Base-by-base conservation (phyloP, 2,113 vertebrate genomes). In the Syngnathus floridae region DNA sequence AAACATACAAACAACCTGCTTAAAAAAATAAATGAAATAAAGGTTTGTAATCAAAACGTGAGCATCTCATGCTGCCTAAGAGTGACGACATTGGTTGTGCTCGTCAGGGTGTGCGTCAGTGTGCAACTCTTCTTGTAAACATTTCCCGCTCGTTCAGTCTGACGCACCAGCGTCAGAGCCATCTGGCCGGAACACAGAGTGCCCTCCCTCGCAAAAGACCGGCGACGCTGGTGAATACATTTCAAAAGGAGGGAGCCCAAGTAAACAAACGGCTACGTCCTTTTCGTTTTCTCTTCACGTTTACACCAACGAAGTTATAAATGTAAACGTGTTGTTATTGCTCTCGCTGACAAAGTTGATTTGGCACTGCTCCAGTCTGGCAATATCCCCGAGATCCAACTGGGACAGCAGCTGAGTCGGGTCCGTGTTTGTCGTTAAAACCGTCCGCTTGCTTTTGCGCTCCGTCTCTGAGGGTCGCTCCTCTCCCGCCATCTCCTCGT, bases 291-390 rank as follows among this genome's bases (percentile, higher is more conserved):
- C 56, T 41, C 26, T 62, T 66, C 55, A 65, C 58, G 68, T 9
- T 91, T 88, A 91, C 78, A 91, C 87, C 56, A 91, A 84, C 70
- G 90, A 91, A 72, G 84, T 82, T 69, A 87, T 82, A 16, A 85
- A 82, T 10, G 86, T 83, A 63, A 85, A 88, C n/a, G 87, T 90
- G 37, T 89, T 88, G 72, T 90, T 87, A 83, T 84, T 86, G 80
- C 81, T 84, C 76, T 84, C 83, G 6, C 82, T 80, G 77, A 87
- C 71, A 54, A 87, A 78, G 84, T 90, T 88, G 67, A 92, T 88
- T 16, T 87, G 89, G 77, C 90, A 90, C 46, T 87, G 84, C 38
- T 90, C 83, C 74, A 90, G 67, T 21, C 70, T 62, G 35, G 86
- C 85, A 14, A 90, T 87, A 62, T 89, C 89, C 60, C 86, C 81